Evolutionary conservation across 2,888 invertebrate genomes (phyloP), one percentile per base, ranked within the genome.

Genomic region (Andrena chrysosceles): DNA sequence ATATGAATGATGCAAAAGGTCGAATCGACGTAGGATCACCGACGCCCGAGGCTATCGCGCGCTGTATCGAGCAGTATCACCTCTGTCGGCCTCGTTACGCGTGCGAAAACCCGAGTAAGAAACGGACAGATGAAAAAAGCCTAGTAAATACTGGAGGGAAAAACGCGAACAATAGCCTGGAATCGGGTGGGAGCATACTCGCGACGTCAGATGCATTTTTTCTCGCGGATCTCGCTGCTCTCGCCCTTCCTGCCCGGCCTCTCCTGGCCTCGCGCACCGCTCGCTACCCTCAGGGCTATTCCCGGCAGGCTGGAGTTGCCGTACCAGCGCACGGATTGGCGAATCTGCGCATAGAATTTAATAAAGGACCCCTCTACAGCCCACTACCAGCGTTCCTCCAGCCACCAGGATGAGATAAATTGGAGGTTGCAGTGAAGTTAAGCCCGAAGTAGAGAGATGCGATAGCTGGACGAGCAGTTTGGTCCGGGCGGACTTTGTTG

Each of bases 271-370:
- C 64, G 48, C 59, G 67, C 29, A 69, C 73, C 49, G 33, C 31
- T 35, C 26, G 16, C 54, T 48, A 63, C 26, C 75, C 63, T 68
- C 35, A 3, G 5, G 60, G 64, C 26, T 42, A 13, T 59, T 52
- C 6, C 42, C 54, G 59, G 60, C 16, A 77, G 66, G 67, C 56
- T 62, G 73, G 59, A 72, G 67, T 62, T 83, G 54, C 23, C 74
- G 42, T 74, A 54, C 62, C 67, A 26, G 73, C 56, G 42, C 48
- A 60, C 62, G 59, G 74, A 76, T 84, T 52, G 72, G 72, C 69
- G 81, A 78, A 82, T 75, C 82, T 64, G 62, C 48, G 72, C 67
- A 68, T 77, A 69, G 77, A 82, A 78, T 82, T 84, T 82, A 84
- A 84, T 84, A 84, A 78, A 78, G 77, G 77, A 26, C 49, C 81